phyloP scores from a whole-genome alignment of 2,888 invertebrate genomes.

The Synergus umbraculus region DNA sequence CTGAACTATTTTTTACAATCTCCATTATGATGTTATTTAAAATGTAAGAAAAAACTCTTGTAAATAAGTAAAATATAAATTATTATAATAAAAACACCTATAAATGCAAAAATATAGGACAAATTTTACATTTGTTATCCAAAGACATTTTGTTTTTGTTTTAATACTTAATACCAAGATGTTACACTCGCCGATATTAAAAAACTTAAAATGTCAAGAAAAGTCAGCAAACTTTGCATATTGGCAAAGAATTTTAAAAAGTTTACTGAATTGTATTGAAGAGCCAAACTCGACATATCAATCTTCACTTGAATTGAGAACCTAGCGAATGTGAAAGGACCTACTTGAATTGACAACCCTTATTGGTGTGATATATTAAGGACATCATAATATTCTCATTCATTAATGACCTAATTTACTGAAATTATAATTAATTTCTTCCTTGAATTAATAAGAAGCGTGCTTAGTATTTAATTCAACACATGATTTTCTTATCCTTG shows the following conservation, averaged over 20 bases:
- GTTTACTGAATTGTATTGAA: background rate
- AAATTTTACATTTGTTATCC: no score
- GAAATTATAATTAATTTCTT: background rate
- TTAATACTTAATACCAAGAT: no score
- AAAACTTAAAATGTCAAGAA: no score
- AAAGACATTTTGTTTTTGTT: no score
- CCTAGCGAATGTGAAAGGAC: background rate
- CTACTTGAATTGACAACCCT: constrained; percentile 37
- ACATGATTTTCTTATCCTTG: no score
- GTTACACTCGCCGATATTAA: no score
- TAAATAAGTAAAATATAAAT: background rate
- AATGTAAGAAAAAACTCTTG: background rate
- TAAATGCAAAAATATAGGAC: no score
- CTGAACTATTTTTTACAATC: background rate
- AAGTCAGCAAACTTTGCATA: no score
- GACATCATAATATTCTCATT: background rate
- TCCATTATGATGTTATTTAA: no score
- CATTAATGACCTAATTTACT: background rate
- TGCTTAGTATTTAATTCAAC: background rate
- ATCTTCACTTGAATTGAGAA: background rate
- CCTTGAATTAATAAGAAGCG: background rate
- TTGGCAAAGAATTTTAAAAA: no score
- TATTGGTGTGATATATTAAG: background rate
- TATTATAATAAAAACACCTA: background rate
- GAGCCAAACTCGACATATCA: background rate